Evolutionary conservation across 2,888 invertebrate genomes (phyloP), one percentile per base, ranked within the genome.

Genomic region (Microchrysa polita): DNA sequence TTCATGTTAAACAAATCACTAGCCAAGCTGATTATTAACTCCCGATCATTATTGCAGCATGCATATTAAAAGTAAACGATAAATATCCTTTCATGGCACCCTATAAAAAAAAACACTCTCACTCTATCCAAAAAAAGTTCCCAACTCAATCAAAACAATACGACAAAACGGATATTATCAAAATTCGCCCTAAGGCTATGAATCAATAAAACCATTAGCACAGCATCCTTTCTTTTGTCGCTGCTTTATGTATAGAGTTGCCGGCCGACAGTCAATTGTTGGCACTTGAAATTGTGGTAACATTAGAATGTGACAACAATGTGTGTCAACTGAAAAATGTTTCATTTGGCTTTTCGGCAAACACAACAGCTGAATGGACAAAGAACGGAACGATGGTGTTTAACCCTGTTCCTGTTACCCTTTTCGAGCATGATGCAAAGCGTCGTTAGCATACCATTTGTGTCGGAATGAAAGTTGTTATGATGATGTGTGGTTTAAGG

Each of bases 161-260:
- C 52, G 16, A 5, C 16, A 16, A 5, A 16, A 52, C n/a, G 65
- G 23, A 65, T 14, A 65, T 48, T 65, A 48, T 34, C 48, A 2
- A 65, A 65, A 48, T 20, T 48, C 22, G 65, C 65, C 65, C 48
- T 22, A 5, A 16, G 22, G 65, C 65, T 12, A 23, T 14, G 42
- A 44, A 22, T 42, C 65, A 65, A 65, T 65, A 40, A 65, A 65
- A 65, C 65, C 65, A 65, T 65, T 65, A 65, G 48, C 48, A 65
- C 65, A 48, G 65, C 65, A 65, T 65, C 65, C 65, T 65, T 65
- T 60, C 20, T 10, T 60, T 20, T n/a, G 34, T 34, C 60, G 44
- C 44, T n/a, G n/a, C n/a, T n/a, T n/a, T n/a, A n/a, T n/a, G n/a
- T 34, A 16, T 16, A 16, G 16, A 14, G 14, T 52, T 52, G 9